Conservation (phyloP, 2,888 invertebrate genomes). For the Quadriops clusia region DNA sequence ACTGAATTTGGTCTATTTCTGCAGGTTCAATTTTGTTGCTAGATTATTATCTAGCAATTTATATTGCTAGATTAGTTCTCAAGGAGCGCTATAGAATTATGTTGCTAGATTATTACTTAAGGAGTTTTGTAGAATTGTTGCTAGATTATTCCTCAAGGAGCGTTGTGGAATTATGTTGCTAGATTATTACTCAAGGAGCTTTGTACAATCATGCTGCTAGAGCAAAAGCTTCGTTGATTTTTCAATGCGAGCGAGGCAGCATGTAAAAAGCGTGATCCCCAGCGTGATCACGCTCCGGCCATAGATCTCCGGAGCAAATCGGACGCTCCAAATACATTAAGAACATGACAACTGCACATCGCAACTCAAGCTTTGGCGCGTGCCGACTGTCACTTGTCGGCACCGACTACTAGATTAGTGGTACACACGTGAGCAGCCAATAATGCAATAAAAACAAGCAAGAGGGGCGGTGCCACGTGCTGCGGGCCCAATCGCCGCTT, state of each 20-base stretch:
- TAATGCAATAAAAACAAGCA: constrained; percentile 33
- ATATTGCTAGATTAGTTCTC: no score
- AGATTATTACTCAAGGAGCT: no score
- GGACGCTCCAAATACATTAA: constrained; percentile 10
- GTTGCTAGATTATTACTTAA: no score
- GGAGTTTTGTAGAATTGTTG: no score
- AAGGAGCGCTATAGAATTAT: no score
- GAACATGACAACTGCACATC: constrained; percentile 16
- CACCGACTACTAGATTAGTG: constrained; percentile 27
- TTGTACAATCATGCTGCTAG: no score
- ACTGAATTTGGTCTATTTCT: no score
- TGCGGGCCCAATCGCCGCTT: constrained; percentile 29
- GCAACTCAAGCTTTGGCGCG: constrained; percentile 24
- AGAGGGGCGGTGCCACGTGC: constrained; percentile 25
- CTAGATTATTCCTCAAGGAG: no score
- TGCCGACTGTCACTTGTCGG: constrained; percentile 31
- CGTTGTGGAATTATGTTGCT: no score
- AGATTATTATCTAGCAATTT: no score
- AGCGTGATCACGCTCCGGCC: neutral
- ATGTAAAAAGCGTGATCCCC: neutral
- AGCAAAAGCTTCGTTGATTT: neutral
- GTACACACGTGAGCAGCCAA: constrained; percentile 27
- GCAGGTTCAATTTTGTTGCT: no score
- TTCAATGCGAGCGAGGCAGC: neutral
- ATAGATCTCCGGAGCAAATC: constrained; percentile 1